phyloP scores from a whole-genome alignment of 2,888 invertebrate genomes.

The Tethea ocularis region DNA sequence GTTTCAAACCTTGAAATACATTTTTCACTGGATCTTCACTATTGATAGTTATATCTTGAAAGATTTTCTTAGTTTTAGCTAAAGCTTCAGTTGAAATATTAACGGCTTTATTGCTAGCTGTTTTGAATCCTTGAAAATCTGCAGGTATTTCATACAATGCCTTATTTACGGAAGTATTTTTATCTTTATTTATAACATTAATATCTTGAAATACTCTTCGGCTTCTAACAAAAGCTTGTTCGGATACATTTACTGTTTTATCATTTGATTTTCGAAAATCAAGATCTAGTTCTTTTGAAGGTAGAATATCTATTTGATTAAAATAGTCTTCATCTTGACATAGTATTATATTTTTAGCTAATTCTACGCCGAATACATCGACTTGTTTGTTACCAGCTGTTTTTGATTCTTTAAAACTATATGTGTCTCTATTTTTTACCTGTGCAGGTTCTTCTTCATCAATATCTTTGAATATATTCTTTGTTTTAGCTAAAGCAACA shows the following conservation, averaged over 20 bases:
- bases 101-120: constrained; percentile 49
- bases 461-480: constrained; percentile 46
- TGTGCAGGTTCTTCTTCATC: constrained; percentile 13
- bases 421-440: constrained; percentile 4
- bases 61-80: constrained; percentile 45
- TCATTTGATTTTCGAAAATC: neutral
- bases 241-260: neutral
- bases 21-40: constrained; percentile 7
- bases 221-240: too few species aligned
- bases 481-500: constrained; percentile 44
- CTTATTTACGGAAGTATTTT: neutral
- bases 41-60: constrained; percentile 45
- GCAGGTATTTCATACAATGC: neutral
- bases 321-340: constrained; percentile 38
- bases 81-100: constrained; percentile 48
- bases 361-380: constrained; percentile 40
- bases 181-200: neutral
- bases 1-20: constrained; percentile 46
- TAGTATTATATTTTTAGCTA: constrained; percentile 39
- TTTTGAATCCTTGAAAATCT: constrained; percentile 46
- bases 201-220: neutral
- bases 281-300: neutral
- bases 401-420: constrained; percentile 28
- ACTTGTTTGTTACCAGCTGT: constrained; percentile 53
- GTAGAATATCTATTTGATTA: neutral